Conservation (phyloP, 2,797 vertebrate genomes). For the Sebastes taczanowskii region DNA sequence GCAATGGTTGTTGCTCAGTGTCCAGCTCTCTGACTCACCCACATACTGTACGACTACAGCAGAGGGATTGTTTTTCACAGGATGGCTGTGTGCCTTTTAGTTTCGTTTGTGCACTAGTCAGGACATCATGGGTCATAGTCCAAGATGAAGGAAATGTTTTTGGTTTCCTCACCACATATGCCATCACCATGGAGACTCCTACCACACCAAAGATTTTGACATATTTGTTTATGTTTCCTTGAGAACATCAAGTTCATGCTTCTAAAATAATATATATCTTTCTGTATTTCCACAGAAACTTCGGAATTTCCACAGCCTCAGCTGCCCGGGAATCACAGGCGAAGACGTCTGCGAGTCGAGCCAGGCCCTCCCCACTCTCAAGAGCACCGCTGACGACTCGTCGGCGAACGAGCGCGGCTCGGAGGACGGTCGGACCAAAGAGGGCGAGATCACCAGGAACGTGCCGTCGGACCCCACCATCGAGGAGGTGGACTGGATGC, state of each 20-base stretch:
- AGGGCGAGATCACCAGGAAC: conserved; percentile 30
- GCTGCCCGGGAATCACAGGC: conserved; percentile 77
- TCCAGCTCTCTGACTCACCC: conserved; percentile 37
- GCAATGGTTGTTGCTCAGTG: conserved; percentile 5
- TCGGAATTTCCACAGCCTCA: conserved; percentile 84
- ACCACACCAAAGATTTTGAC: background rate
- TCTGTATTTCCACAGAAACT: conserved; percentile 76
- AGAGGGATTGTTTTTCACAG: conserved; percentile 50
- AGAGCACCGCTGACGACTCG: conserved; percentile 34
- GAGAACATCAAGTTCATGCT: background rate
- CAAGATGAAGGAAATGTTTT: conserved; percentile 39
- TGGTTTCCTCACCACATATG: conserved; percentile 55
- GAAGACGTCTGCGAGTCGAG: conserved; percentile 59
- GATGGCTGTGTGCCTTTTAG: conserved; percentile 16
- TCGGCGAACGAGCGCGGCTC: conserved; percentile 17
- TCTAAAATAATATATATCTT: background rate
- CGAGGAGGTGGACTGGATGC: conserved; percentile 77
- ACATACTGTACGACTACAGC: conserved; percentile 38
- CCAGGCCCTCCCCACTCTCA: conserved; percentile 46
- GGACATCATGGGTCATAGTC: conserved; percentile 28
- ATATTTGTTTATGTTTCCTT: conserved; percentile 2
- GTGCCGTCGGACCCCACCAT: conserved; percentile 74
- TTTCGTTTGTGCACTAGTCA: conserved; percentile 23
- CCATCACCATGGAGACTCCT: background rate
- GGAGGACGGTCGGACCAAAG: conserved; percentile 58